Percentiles rank a stretch among this genome's conserved stretches.
Evolutionary conservation across 1,140 invertebrate species (phyloP).

Genomic region (Trachelipus rathkii): DNA sequence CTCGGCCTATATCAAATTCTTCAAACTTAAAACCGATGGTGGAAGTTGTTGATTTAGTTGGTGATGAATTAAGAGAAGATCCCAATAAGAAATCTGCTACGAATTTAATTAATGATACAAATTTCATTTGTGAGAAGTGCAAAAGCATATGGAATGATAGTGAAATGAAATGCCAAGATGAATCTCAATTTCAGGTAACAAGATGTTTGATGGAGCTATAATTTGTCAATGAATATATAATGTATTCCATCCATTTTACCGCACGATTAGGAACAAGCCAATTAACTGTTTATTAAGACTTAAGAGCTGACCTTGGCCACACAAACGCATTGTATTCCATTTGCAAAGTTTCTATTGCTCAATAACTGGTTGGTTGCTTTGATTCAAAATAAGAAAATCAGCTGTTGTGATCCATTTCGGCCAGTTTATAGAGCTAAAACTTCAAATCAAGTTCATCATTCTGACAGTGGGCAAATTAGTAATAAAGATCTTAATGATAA

Average conservation of each 20-base stretch:
- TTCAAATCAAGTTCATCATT: background rate
- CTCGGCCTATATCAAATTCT: too few species aligned
- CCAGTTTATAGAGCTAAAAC: constrained; percentile 2
- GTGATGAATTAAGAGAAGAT: too few species aligned
- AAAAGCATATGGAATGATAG: constrained; percentile 28
- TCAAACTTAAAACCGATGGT: too few species aligned
- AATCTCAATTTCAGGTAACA: too few species aligned
- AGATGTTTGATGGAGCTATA: constrained; percentile 37
- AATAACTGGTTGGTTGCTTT: background rate
- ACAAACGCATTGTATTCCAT: constrained; percentile 27
- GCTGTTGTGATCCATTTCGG: background rate
- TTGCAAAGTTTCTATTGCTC: background rate
- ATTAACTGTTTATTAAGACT: constrained; percentile 25
- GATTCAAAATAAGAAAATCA: background rate
- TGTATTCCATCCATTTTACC: constrained; percentile 11
- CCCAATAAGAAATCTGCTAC: too few species aligned
- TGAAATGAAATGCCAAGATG: too few species aligned
- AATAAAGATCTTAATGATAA: too few species aligned
- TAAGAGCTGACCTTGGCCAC: constrained; percentile 32
- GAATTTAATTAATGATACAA: too few species aligned
- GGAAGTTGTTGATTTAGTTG: too few species aligned
- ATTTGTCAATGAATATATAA: constrained; percentile 31
- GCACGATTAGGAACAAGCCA: constrained; percentile 8
- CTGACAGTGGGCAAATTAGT: too few species aligned
- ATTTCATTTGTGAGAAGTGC: constrained; percentile 21